Evolutionary conservation across 2,113 vertebrate species (phyloP).

Genomic region (Zapus hudsonius): DNA sequence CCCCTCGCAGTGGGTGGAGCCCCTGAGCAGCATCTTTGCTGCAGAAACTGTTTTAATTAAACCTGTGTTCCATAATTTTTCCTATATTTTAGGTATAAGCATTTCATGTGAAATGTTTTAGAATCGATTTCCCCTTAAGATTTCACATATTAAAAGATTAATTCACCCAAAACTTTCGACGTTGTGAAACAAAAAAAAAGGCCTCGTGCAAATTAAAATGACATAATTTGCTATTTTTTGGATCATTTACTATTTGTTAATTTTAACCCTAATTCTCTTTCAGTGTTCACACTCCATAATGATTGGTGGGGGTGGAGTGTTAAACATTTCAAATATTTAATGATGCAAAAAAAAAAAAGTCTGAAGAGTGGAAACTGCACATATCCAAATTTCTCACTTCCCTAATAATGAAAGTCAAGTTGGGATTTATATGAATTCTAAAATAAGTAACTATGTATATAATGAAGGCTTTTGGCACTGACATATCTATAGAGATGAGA

Average conservation of each 20-base stretch:
- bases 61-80: neutral
- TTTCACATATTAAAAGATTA: slow-evolving; percentile 30
- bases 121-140: neutral
- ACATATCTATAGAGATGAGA: neutral
- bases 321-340: neutral
- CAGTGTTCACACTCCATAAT: neutral
- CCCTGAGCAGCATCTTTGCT: neutral
- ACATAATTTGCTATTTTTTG: neutral
- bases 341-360: neutral
- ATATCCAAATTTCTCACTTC: neutral
- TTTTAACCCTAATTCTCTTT: neutral
- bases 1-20: neutral
- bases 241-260: neutral
- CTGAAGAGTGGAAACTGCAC: neutral
- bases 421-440: neutral
- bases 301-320: neutral
- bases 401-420: neutral
- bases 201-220: neutral
- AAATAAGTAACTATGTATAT: slow-evolving; percentile 5
- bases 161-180: neutral
- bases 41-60: neutral
- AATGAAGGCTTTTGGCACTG: neutral
- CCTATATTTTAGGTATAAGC: neutral
- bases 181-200: slow-evolving; percentile 29
- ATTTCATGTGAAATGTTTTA: neutral